phyloP scores from a whole-genome alignment of 2,888 invertebrate genomes.

The Bellardia bayeri region DNA sequence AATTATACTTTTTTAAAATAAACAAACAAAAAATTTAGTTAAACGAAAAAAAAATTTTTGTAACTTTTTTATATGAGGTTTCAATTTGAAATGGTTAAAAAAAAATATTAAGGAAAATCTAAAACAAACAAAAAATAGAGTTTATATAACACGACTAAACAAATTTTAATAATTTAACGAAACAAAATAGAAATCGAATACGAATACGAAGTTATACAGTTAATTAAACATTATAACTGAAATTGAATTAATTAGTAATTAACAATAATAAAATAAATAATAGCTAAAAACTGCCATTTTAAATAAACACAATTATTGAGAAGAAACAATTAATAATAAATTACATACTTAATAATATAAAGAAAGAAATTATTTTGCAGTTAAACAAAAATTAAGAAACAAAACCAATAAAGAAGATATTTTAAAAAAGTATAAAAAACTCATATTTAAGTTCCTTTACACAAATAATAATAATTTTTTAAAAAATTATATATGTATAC shows the following conservation, averaged over 20 bases:
- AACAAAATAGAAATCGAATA: constrained; percentile 49
- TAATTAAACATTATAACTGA: constrained; percentile 22
- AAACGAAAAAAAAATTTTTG: constrained; percentile 62
- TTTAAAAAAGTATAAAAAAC: constrained; percentile 66
- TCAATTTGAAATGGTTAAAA: constrained; percentile 71
- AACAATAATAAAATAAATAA: constrained; percentile 49
- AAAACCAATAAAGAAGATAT: constrained; percentile 53
- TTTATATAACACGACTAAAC: constrained; percentile 55
- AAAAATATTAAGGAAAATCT: constrained; percentile 2
- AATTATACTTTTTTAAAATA: constrained; percentile 43
- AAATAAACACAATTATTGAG: constrained; percentile 68
- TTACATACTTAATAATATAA: constrained; percentile 25
- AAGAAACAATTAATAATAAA: constrained; percentile 20
- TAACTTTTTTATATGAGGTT: constrained; percentile 73
- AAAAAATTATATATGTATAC: constrained; percentile 33
- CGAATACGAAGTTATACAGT: constrained; percentile 57
- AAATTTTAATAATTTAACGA: constrained; percentile 65
- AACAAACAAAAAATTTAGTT: constrained; percentile 53
- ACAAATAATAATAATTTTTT: constrained; percentile 63
- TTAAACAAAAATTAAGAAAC: constrained; percentile 43
- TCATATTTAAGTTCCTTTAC: constrained; percentile 74
- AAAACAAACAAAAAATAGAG: constrained; percentile 20
- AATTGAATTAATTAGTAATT: constrained; percentile 54
- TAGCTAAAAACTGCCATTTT: constrained; percentile 75
- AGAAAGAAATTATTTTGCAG: constrained; percentile 52